Percentiles rank a stretch among this genome's conserved stretches.
Conservation (phyloP, 2,797 vertebrate species). For the Semotilus atromaculatus region DNA sequence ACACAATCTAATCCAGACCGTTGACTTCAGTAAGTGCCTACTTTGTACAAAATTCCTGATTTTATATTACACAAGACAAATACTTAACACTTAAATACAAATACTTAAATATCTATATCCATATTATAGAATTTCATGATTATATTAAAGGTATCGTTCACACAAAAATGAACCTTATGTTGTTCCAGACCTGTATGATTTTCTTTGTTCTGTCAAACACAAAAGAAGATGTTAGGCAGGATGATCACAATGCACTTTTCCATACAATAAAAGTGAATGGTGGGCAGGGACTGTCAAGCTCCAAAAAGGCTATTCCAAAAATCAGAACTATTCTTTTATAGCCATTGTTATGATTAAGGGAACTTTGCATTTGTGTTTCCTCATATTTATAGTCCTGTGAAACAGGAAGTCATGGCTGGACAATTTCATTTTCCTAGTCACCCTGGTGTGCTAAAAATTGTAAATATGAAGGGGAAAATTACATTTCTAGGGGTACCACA, state of each 20-base stretch:
- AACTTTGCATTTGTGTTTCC: too few species aligned
- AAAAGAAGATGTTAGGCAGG: not conserved
- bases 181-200: not conserved
- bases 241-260: not conserved
- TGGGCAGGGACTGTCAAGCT: not conserved
- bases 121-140: not conserved
- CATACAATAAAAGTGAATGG: not conserved
- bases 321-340: too few species aligned
- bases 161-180: not conserved
- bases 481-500: too few species aligned
- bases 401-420: too few species aligned
- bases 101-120: too few species aligned
- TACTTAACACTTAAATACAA: too few species aligned
- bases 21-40: not conserved
- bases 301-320: not conserved
- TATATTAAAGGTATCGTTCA: not conserved
- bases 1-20: slow-evolving; percentile 31
- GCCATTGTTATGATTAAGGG: too few species aligned
- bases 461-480: too few species aligned
- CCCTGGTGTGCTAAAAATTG: too few species aligned
- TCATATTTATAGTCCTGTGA: too few species aligned
- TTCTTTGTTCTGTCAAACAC: slow-evolving; percentile 9
- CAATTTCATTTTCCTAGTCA: too few species aligned
- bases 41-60: not conserved
- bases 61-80: not conserved